Evolutionary conservation across 2,888 invertebrate genomes (phyloP).

Genomic region (Sialis fuliginosa): DNA sequence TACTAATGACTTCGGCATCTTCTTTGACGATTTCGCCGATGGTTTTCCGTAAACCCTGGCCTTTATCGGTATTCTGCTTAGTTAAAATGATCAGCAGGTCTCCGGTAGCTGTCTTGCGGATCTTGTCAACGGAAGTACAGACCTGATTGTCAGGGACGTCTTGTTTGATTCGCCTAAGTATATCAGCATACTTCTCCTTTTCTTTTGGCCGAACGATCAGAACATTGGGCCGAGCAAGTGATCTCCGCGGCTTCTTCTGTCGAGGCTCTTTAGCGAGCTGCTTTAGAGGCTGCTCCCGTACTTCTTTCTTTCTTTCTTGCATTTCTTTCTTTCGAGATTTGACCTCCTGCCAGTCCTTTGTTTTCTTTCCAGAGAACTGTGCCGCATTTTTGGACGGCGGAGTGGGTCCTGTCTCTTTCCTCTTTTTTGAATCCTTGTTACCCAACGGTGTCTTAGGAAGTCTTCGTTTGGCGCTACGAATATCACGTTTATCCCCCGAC

Average conservation of each 20-base stretch:
- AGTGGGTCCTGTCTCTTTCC: neutral
- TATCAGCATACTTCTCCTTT: constrained; percentile 8
- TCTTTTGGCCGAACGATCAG: constrained; percentile 5
- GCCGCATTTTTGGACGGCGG: neutral
- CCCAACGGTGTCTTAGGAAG: too few species aligned
- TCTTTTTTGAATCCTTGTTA: too few species aligned
- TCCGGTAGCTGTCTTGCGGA: neutral
- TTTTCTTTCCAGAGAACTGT: too few species aligned
- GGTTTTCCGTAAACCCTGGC: constrained; percentile 2
- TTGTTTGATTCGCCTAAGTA: constrained; percentile 3
- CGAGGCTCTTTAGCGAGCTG: neutral
- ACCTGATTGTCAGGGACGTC: constrained; percentile 5
- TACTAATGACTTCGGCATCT: constrained; percentile 6
- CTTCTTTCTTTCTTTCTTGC: neutral
- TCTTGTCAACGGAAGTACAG: constrained; percentile 1
- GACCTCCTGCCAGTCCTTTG: neutral
- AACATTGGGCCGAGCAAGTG: constrained; percentile 3
- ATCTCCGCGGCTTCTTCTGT: neutral
- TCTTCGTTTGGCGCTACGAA: too few species aligned
- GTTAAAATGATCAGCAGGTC: neutral
- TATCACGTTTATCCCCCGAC: neutral
- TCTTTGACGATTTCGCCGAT: constrained; percentile 1
- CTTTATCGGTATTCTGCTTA: neutral
- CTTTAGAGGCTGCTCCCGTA: neutral
- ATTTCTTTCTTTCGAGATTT: neutral